Percentiles rank a stretch among this genome's conserved stretches.
phyloP scores from a whole-genome alignment of 1,140 invertebrate genomes.

The Drosophila leontia region DNA sequence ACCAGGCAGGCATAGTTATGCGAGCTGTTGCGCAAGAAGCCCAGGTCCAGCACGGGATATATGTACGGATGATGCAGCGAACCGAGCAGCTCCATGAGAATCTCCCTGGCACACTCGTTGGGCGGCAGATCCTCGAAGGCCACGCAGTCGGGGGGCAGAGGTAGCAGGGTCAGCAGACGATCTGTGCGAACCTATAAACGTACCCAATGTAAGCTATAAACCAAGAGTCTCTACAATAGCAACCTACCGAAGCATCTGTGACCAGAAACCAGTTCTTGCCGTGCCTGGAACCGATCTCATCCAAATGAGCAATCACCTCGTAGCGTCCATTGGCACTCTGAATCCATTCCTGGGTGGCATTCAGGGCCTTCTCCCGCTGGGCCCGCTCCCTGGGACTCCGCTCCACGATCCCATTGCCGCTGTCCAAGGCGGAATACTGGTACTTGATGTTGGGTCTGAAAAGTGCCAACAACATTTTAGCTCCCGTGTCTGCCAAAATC shows the following conservation, averaged over 20 bases:
- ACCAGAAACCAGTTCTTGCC: conserved; percentile 96
- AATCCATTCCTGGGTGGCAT: conserved; percentile 89
- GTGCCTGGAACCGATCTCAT: conserved; percentile 92
- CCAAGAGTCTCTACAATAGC: not conserved
- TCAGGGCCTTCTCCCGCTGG: conserved; percentile 87
- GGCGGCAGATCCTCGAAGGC: conserved; percentile 85
- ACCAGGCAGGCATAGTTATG: conserved; percentile 89
- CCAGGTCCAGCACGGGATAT: conserved; percentile 94
- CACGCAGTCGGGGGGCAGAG: conserved; percentile 87
- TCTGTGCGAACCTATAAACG: conserved; percentile 88
- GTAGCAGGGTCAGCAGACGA: conserved; percentile 92
- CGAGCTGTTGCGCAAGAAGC: conserved; percentile 86
- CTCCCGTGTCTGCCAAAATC: not conserved
- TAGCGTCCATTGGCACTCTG: conserved; percentile 89
- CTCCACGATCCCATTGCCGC: conserved; percentile 87
- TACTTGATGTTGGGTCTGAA: conserved; percentile 86
- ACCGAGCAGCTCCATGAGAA: conserved; percentile 92
- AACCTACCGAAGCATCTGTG: conserved; percentile 87
- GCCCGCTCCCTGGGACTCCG: conserved; percentile 88
- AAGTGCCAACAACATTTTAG: conserved; percentile 18
- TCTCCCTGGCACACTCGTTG: conserved; percentile 85
- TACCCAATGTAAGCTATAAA: not conserved
- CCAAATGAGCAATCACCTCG: conserved; percentile 90
- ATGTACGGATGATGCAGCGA: conserved; percentile 96
- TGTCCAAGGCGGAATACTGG: conserved; percentile 89